Evolutionary conservation across 2,113 vertebrate genomes (phyloP), one percentile per base, ranked within the genome.

Genomic region (Caranx melampygus): DNA sequence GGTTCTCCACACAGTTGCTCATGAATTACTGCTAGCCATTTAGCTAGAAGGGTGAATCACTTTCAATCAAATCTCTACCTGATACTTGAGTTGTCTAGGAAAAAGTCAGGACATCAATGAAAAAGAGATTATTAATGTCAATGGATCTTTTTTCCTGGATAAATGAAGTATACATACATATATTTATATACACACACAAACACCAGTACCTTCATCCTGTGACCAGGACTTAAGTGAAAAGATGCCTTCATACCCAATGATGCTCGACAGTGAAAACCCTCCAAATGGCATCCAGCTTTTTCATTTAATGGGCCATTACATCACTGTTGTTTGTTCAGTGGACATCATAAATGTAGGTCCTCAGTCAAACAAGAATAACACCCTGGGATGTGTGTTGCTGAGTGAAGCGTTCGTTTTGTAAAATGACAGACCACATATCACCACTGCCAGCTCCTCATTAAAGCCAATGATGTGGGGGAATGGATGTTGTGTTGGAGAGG

Each of bases 231-330:
- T 34, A 49, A 37, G 16, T 12, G 13, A 34, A 26, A 61, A 52
- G 18, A 61, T 3, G 42, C 26, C 1, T 74, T n/a, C 21, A 18
- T 52, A 13, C 49, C 3, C 5, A 57, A 10, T n/a, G 12, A 21
- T 72, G 15, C 26, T 66, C 4, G 3, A 37, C 8, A 11, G 59
- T 69, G 33, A 68, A 82, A 69, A 5, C 16, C 26, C 3, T 2
- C 16, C 54, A 44, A 26, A 0, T 49, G 58, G 47, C 55, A 58
- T 47, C 49, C 44, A 77, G 63, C 33, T 14, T 58, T 82, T 78
- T 81, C 31, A 77, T 81, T 76, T 67, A 70, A 82, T 82, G 78
- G 82, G 59, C 67, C 71, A 78, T 82, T 80, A 78, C 71, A 76
- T 75, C 34, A 61, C 26, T 35, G 37, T 18, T 72, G 55, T 79